Evolutionary conservation across 2,113 vertebrate genomes (phyloP).

Genomic region (Mellivora capensis): DNA sequence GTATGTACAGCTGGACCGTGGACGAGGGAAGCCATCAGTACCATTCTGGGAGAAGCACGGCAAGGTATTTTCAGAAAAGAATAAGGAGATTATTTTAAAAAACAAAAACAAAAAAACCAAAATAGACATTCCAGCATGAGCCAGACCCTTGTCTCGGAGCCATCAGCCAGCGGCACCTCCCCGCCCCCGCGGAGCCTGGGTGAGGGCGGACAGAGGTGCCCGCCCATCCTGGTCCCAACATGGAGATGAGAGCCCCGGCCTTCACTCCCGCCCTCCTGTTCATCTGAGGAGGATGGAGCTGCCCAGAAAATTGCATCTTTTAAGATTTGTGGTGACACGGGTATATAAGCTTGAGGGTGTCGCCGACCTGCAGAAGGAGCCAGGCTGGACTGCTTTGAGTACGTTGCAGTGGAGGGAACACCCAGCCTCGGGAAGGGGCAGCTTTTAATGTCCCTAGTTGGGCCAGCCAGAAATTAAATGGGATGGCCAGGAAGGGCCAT

Average conservation of each 20-base stretch:
- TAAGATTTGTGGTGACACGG: slow-evolving; percentile 64
- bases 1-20: neutral
- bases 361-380: slow-evolving; percentile 41
- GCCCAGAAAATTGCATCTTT: slow-evolving; percentile 55
- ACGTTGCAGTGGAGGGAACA: neutral
- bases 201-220: neutral
- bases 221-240: neutral
- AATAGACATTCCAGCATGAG: neutral
- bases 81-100: neutral
- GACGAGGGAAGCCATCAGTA: neutral
- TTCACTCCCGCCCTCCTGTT: slow-evolving; percentile 38
- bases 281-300: slow-evolving; percentile 40
- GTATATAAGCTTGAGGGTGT: slow-evolving; percentile 31
- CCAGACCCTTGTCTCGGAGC: neutral
- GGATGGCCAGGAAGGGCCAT: slow-evolving; percentile 5
- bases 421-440: neutral
- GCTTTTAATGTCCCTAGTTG: slow-evolving; percentile 34
- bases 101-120: neutral
- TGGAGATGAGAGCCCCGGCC: slow-evolving; percentile 13
- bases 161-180: neutral
- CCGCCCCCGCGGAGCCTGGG: rapidly evolving
- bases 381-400: neutral
- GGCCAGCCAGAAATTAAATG: slow-evolving; percentile 45
- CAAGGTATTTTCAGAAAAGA: neutral
- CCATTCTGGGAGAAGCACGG: neutral